Evolutionary conservation across 1,140 invertebrate species (phyloP), one percentile per base, ranked within the genome.

Genomic region (Notospermus geniculatus): DNA sequence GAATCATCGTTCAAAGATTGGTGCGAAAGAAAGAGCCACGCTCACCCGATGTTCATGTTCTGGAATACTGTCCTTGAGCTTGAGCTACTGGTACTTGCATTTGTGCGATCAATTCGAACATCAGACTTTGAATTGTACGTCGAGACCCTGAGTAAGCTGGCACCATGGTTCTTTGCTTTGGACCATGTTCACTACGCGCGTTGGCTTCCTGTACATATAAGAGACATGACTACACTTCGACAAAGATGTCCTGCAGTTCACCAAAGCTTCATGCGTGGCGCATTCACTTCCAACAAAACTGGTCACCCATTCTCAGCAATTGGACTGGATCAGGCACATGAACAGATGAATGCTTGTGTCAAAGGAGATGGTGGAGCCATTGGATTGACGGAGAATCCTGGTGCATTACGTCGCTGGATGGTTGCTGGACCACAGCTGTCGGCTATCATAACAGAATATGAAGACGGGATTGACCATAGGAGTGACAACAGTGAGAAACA

Each of bases 241-340:
- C 1, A 63, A 39, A 39, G n/a, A 23, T 62, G 64, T 54, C 62
- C 56, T 5, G 9, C 55, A 27, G n/a, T 66, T 2, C 39, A 41
- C 15, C 13, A 5, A 2, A 57, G 59, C 39, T 66, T 63, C 43
- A 22, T 52, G 13, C 23, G 28, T 15, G 60, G 64, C 30, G 32
- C 54, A 13, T 63, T 59, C 23, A 36, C 50, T 22, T 41, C 65
- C 29, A n/a, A 64, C 57, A 74, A 66, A 56, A 60, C 61, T 23
- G 54, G 53, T 4, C 30, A 56, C n/a, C 15, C 41, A 39, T 73
- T 73, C 54, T 69, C 70, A 29, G 45, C 53, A 7, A 67, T 73
- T 0, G 29, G 61, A 1, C 56, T 73, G 25, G 71, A 74, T 43
- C 71, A 74, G 32, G 65, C 63, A 4, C 72, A 74, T 62, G 69